Percentiles rank a stretch among this genome's conserved stretches.
Evolutionary conservation across 2,888 invertebrate species (phyloP).

Genomic region (Stenolophus ochropezus): DNA sequence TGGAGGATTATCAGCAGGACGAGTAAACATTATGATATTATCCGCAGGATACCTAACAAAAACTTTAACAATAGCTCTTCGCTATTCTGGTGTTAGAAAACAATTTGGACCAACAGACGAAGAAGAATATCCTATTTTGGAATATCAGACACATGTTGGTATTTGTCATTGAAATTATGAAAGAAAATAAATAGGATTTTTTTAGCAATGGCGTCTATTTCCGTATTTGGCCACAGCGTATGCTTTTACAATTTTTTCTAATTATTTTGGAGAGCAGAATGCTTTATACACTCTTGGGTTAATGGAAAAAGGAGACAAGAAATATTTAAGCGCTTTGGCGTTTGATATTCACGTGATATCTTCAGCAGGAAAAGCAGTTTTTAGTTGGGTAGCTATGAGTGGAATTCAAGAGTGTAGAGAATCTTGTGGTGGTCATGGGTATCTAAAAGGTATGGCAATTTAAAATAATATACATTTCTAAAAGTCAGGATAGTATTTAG

Average conservation of each 20-base stretch:
- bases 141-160: slow-evolving; percentile 88
- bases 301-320: slow-evolving; percentile 66
- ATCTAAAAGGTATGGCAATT: slow-evolving; percentile 78
- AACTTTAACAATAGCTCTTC: slow-evolving; percentile 87
- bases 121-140: slow-evolving; percentile 89
- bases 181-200: no score
- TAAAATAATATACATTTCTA: no score
- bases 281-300: slow-evolving; percentile 65
- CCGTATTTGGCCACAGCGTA: slow-evolving; percentile 82
- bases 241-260: slow-evolving; percentile 78
- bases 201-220: slow-evolving; percentile 83
- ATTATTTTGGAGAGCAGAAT: slow-evolving; percentile 73
- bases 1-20: slow-evolving; percentile 87
- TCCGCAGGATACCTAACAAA: slow-evolving; percentile 80
- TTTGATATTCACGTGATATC: slow-evolving; percentile 87
- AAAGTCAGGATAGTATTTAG: no score
- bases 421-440: slow-evolving; percentile 97
- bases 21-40: slow-evolving; percentile 84
- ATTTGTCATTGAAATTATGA: slow-evolving; percentile 72
- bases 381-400: slow-evolving; percentile 90
- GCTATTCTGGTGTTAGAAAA: slow-evolving; percentile 89
- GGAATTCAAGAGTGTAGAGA: slow-evolving; percentile 95
- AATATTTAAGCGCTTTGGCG: slow-evolving; percentile 72
- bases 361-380: slow-evolving; percentile 84
- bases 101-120: slow-evolving; percentile 89